Base-by-base conservation (phyloP, 2,888 invertebrate genomes). In the Dolomedes plantarius region DNA sequence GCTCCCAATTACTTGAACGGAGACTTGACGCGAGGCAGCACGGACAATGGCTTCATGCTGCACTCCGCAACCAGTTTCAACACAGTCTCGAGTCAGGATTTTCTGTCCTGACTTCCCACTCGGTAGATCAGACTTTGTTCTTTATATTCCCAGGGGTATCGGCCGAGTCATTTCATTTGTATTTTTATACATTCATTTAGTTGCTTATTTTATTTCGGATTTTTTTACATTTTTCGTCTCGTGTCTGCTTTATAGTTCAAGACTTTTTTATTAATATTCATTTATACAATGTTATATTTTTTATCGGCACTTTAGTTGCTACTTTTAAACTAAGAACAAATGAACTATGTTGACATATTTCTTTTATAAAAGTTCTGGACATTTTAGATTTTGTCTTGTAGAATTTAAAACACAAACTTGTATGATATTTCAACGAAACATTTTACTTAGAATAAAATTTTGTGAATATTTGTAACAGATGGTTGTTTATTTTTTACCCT, bases 51-150 rank as follows among this genome's bases (percentile, higher is more conserved):
- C 19, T 86, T 86, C 64, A 80, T 86, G 27, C 39, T 86, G 36
- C 80, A 86, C 46, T 76, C 86, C n/a, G 65, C 86, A 67, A 76
- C 75, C 75, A 86, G 86, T 65, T 75, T 79, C 74, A 79, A 79
- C 36, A 78, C 78, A 1, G 75, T 86, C 46, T 85, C 85, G 19
- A 85, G 85, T 64, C 86, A 80, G 50, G 86, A 86, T 28, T 86
- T 80, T 36, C 76, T 86, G 29, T 86, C 86, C 29, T 86, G 85
- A 86, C 68, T 85, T 46, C 46, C n/a, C 16, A 46, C 56, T 56
- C 23, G 46, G 46, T 46, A 16, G 46, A 46, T 46, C 7, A 11
- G 23, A 56, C 56, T 23, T 56, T n/a, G 23, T 23, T 46, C n/a
- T 7, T 13, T 46, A 46, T 46, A 16, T n/a, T 16, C 56, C 7